Evolutionary conservation across 30 jellyfish, hydroid and myxozoan species (phyloP).

Genomic region (Turritopsis dohrnii): DNA sequence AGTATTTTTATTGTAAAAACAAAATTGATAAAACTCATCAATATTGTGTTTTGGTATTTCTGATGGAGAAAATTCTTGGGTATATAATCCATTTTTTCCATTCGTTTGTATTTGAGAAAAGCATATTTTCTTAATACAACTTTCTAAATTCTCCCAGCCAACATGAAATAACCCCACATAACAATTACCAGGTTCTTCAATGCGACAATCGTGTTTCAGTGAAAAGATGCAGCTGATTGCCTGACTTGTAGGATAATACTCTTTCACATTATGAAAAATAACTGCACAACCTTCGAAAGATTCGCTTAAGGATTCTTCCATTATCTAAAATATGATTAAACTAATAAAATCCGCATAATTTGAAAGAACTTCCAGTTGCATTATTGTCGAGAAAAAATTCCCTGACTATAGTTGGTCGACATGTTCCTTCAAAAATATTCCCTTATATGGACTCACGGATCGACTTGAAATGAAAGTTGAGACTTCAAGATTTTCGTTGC

Average conservation of each 20-base stretch:
- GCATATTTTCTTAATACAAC: not conserved
- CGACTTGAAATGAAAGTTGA: not conserved
- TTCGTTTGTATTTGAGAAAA: not conserved
- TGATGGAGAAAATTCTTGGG: slow-evolving; percentile 20
- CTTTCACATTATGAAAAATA: slow-evolving; percentile 21
- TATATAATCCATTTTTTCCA: slow-evolving; percentile 1
- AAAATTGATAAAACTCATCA: slow-evolving; percentile 76
- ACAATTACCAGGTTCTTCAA: slow-evolving; percentile 27
- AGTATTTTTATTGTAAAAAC: slow-evolving; percentile 39
- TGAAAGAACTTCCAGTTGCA: not conserved
- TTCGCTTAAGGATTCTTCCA: slow-evolving; percentile 2
- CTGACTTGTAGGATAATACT: not conserved
- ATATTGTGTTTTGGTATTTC: slow-evolving; percentile 34
- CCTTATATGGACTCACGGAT: not conserved
- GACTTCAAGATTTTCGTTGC: too few relatives aligned
- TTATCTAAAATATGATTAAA: not conserved
- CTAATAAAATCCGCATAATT: not conserved
- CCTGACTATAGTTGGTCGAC: not conserved
- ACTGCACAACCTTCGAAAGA: slow-evolving; percentile 27
- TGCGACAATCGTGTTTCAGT: not conserved
- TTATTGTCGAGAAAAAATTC: not conserved
- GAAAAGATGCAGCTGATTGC: slow-evolving; percentile 12
- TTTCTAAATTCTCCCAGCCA: slow-evolving; percentile 60
- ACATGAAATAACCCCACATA: slow-evolving; percentile 64
- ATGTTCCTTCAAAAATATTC: not conserved